Conservation (phyloP, 92 coral and sea anemone species). For the Porites lobata region DNA sequence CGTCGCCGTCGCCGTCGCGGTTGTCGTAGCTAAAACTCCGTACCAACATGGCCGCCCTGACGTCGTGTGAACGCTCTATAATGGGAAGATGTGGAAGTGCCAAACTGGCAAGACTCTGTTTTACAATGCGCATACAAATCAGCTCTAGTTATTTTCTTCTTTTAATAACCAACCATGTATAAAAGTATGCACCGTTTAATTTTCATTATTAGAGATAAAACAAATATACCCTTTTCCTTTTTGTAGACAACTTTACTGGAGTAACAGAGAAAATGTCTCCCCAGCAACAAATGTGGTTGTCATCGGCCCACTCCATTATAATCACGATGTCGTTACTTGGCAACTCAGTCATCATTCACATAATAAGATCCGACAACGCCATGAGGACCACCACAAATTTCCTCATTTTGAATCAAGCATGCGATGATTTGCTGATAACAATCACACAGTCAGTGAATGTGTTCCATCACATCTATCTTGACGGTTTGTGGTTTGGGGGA, state of each 20-base stretch:
- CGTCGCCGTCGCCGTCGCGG: too few species aligned
- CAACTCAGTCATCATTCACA: constrained; percentile 24
- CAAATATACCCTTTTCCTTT: neutral
- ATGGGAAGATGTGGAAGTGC: too few species aligned
- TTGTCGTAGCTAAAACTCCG: too few species aligned
- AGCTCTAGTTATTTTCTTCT: too few species aligned
- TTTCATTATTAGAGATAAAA: neutral
- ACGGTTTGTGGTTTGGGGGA: neutral
- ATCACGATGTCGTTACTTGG: constrained; percentile 3
- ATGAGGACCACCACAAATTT: constrained; percentile 10
- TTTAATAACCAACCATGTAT: too few species aligned
- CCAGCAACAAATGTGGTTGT: neutral
- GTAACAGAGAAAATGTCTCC: neutral
- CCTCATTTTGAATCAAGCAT: constrained; percentile 27
- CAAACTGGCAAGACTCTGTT: too few species aligned
- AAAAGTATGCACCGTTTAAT: too few species aligned
- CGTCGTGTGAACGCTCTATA: too few species aligned
- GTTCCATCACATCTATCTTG: neutral
- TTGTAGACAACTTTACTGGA: neutral
- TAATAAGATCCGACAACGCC: neutral
- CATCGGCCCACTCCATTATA: neutral
- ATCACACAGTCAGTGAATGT: neutral
- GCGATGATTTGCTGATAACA: neutral
- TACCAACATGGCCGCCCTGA: too few species aligned
- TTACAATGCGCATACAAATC: too few species aligned